Percentiles rank a stretch among this genome's conserved stretches.
Conservation (phyloP, 2,888 invertebrate species). For the Pycnomerus fuliginosus region DNA sequence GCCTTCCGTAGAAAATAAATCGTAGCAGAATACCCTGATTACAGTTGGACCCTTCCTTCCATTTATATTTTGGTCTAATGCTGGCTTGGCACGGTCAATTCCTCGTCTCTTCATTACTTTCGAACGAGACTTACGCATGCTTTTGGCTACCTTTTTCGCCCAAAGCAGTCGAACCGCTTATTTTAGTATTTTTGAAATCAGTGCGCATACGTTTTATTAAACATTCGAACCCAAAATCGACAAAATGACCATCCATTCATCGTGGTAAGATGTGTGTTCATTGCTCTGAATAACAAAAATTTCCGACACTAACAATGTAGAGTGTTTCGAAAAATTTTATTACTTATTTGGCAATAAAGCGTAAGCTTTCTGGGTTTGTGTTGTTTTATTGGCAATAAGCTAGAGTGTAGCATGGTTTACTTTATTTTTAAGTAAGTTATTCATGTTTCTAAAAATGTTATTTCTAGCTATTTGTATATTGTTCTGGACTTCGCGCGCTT, state of each 20-base stretch:
- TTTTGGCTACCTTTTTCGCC: slow-evolving; percentile 15
- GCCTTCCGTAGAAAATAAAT: too few species aligned
- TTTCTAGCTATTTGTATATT: slow-evolving; percentile 26
- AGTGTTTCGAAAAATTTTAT: slow-evolving; percentile 5
- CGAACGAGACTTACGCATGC: slow-evolving; percentile 24
- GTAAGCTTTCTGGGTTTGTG: slow-evolving; percentile 17
- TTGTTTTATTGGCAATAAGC: slow-evolving; percentile 26
- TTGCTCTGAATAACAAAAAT: slow-evolving; percentile 13
- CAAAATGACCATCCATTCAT: neutral
- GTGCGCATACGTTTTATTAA: too few species aligned
- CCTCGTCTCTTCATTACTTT: slow-evolving; percentile 32
- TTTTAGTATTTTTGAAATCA: too few species aligned
- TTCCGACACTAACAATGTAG: slow-evolving; percentile 10
- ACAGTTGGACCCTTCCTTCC: slow-evolving; percentile 44
- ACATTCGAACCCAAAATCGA: too few species aligned
- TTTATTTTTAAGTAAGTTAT: slow-evolving; percentile 28
- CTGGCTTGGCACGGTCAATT: slow-evolving; percentile 39
- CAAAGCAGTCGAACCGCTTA: slow-evolving; percentile 11
- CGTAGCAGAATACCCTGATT: slow-evolving; percentile 30
- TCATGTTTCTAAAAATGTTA: slow-evolving; percentile 29
- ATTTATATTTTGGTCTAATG: slow-evolving; percentile 45
- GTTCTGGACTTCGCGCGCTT: slow-evolving; percentile 18
- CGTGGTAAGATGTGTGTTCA: slow-evolving; percentile 35
- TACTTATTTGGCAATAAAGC: slow-evolving; percentile 18
- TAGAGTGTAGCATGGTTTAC: slow-evolving; percentile 22